Base-by-base conservation (phyloP, 2,888 invertebrate genomes). In the Tricholauxania praeusta region DNA sequence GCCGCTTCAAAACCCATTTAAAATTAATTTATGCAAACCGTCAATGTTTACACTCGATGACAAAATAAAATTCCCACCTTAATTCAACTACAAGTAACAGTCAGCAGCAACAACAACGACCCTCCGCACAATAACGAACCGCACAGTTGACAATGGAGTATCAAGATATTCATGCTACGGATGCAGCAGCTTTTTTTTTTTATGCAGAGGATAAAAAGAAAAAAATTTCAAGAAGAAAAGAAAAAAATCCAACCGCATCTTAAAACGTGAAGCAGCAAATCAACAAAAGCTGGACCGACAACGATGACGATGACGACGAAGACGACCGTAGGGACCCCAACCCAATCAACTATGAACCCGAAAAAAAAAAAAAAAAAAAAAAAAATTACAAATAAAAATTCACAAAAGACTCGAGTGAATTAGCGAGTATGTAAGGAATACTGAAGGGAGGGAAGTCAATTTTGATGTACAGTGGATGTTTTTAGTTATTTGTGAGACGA, bases 11-110 rank as follows among this genome's bases (percentile, higher is more conserved):
- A 39, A 39, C 39, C 39, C 39, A 39, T 39, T 39, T 39, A 69
- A 60, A 62, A 69, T 48, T 59, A 52, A 69, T 69, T 60, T 52
- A 69, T 69, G 59, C 69, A 32, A 60, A 60, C 69, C 60, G 49
- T 60, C 69, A 28, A 60, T 60, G 69, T 69, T 69, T 69, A 69
- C 69, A 69, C 60, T 69, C 59, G 59, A 59, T 47, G 68, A 60
- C 60, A 69, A 69, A 69, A 69, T 60, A 52, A 60, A 51, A 60
- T 51, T 60, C 69, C 69, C 60, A 60, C 69, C 52, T 60, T 52
- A 17, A 69, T 49, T 52, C 65, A 47, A 67, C 39, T 39, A 39
- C 39, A 39, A 39, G 39, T 39, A 10, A 39, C 39, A 39, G 28
- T 4, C 28, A 28, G 28, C 28, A 28, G 28, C 28, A 28, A 28